Evolutionary conservation across 2,113 vertebrate species (phyloP).

Genomic region (Meles meles): DNA sequence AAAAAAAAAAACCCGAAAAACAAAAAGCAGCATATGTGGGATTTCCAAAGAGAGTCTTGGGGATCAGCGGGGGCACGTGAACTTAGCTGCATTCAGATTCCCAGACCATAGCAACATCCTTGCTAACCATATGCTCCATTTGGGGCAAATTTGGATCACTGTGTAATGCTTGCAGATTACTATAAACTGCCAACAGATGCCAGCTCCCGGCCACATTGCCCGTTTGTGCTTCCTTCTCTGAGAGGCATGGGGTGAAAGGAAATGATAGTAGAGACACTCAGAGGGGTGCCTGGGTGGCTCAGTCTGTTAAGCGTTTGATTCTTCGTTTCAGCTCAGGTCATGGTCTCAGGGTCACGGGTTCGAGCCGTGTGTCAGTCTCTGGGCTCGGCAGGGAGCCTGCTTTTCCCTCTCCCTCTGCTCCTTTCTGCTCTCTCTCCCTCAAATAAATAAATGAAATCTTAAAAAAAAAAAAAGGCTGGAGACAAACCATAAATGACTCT

Average conservation of each 20-base stretch:
- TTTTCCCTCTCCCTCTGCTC: background rate
- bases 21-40: background rate
- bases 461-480: background rate
- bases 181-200: background rate
- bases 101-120: background rate
- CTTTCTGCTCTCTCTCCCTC: background rate
- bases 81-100: background rate
- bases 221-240: background rate
- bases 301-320: background rate
- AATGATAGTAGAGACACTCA: background rate
- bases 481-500: too few species aligned
- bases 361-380: background rate
- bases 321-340: background rate
- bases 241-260: background rate
- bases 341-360: background rate
- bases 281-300: background rate
- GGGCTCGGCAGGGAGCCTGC: background rate
- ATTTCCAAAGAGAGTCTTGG: slow-evolving; percentile 39
- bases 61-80: background rate
- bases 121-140: background rate
- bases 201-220: background rate
- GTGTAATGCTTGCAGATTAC: background rate
- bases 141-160: background rate
- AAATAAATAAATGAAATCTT: background rate
- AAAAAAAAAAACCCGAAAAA: background rate